phyloP scores from a whole-genome alignment of 2,888 invertebrate genomes.

The Branchellion lobata region DNA sequence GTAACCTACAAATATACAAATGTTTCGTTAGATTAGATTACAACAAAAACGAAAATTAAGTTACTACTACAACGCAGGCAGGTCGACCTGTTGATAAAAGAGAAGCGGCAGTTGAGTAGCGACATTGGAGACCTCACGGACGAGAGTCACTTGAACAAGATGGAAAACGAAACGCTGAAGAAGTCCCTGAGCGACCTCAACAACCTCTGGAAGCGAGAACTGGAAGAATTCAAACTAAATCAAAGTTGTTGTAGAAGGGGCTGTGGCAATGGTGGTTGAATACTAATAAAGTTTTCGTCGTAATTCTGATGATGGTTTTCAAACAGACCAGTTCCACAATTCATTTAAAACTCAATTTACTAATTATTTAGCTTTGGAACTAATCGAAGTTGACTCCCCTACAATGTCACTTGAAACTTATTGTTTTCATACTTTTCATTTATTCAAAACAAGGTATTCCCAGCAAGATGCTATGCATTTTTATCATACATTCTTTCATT shows the following conservation, averaged over 20 bases:
- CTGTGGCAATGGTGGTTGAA: neutral
- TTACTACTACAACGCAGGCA: too few species aligned
- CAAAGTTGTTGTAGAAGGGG: slow-evolving; percentile 17
- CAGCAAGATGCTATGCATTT: neutral
- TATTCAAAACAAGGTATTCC: neutral
- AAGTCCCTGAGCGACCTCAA: slow-evolving; percentile 38
- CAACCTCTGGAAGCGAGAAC: slow-evolving; percentile 24
- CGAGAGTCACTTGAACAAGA: neutral
- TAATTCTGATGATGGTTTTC: neutral
- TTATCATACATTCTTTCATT: too few species aligned
- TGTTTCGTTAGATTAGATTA: too few species aligned
- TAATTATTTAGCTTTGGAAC: too few species aligned
- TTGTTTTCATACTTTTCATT: neutral
- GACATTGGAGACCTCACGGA: neutral
- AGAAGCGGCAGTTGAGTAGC: neutral
- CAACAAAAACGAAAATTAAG: too few species aligned
- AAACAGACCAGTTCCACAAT: too few species aligned
- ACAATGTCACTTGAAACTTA: neutral
- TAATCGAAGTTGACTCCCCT: too few species aligned
- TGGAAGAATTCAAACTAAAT: slow-evolving; percentile 22
- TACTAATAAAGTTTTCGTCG: neutral
- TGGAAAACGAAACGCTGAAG: slow-evolving; percentile 32
- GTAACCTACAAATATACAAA: too few species aligned
- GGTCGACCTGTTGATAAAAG: neutral
- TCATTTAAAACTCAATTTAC: neutral